phyloP scores from a whole-genome alignment of 2,888 invertebrate genomes.

The Mechanitis messenoides region DNA sequence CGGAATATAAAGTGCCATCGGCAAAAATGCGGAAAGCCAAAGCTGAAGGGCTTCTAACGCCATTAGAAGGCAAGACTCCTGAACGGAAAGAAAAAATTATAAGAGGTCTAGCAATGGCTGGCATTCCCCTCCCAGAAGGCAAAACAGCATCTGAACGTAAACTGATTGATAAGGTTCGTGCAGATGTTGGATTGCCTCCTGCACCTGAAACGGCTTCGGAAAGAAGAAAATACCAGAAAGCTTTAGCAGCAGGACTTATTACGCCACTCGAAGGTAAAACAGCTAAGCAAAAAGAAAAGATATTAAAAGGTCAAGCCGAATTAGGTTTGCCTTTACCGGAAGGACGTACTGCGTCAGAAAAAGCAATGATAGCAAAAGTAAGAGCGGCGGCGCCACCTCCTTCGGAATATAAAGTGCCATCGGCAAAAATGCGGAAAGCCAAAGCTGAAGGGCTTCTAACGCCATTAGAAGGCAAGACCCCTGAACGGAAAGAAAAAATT shows the following conservation, averaged over 20 bases:
- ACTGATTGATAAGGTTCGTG: conserved; percentile 21
- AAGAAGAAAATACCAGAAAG: conserved; percentile 29
- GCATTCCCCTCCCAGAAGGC: conserved; percentile 31
- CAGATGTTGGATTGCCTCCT: conserved; percentile 37
- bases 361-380: conserved; percentile 31
- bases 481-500: conserved; percentile 34
- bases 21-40: conserved; percentile 17
- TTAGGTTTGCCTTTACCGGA: conserved; percentile 34
- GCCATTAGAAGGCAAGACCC: conserved; percentile 33
- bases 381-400: conserved; percentile 17
- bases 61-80: conserved; percentile 33
- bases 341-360: conserved; percentile 37
- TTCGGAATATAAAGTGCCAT: conserved; percentile 18
- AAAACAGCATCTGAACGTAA: conserved; percentile 28
- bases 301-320: conserved; percentile 22
- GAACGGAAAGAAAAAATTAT: conserved; percentile 34
- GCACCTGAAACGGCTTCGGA: conserved; percentile 35
- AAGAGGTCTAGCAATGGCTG: conserved; percentile 27
- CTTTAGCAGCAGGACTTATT: conserved; percentile 28
- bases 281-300: conserved; percentile 30
- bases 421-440: conserved; percentile 25
- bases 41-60: conserved; percentile 21
- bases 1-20: conserved; percentile 8
- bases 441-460: conserved; percentile 31
- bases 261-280: conserved; percentile 33